Percentiles rank a stretch among this genome's conserved stretches.
phyloP scores from a whole-genome alignment of 2,888 invertebrate species.

The Agapostemon virescens region DNA sequence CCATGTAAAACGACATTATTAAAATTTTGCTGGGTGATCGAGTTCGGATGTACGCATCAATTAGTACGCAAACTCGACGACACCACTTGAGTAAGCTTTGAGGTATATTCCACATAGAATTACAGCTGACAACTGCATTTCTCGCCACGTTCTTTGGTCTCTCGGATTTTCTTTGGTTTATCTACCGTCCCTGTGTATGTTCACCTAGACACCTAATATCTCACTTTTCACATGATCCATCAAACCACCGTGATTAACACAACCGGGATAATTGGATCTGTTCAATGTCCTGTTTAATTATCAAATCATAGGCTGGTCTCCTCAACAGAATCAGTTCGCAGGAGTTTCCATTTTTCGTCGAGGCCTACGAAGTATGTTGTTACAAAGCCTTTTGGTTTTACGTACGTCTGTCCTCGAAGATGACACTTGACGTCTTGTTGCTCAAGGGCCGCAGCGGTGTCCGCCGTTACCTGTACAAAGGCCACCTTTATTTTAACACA shows the following conservation, averaged over 20 bases:
- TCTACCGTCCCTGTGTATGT: conserved; percentile 25
- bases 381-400: conserved; percentile 87
- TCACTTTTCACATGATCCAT: conserved; percentile 33
- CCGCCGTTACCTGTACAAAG: conserved; percentile 84
- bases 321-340: conserved; percentile 68
- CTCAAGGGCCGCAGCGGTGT: conserved; percentile 86
- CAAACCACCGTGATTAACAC: conserved; percentile 1
- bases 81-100: conserved; percentile 44
- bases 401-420: conserved; percentile 86
- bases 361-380: conserved; percentile 88
- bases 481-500: background rate
- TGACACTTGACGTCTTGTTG: conserved; percentile 87
- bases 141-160: conserved; percentile 57
- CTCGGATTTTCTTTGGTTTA: conserved; percentile 66
- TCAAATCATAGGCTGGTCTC: conserved; percentile 74
- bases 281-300: conserved; percentile 13
- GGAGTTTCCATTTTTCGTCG: conserved; percentile 81
- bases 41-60: conserved; percentile 4
- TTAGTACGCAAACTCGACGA: conserved; percentile 30
- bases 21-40: conserved; percentile 32
- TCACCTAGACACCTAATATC: conserved; percentile 37
- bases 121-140: conserved; percentile 25
- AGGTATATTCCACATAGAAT: conserved; percentile 54
- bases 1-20: conserved; percentile 27
- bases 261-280: conserved; percentile 21